phyloP scores from a whole-genome alignment of 2,113 vertebrate species.

The Otocyon megalotis region DNA sequence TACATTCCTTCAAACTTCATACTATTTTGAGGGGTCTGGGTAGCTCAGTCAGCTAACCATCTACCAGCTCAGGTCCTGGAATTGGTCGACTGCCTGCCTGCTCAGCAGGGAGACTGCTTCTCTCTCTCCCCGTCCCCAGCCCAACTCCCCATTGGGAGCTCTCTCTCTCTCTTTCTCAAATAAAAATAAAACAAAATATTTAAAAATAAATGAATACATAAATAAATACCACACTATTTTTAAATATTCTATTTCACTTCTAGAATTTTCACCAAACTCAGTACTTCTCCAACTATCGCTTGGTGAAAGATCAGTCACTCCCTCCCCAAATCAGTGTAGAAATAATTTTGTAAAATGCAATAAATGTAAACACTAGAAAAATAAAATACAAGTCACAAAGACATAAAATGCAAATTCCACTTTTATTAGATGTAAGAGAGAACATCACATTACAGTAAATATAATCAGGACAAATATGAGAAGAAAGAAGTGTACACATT shows the following conservation, averaged over 20 bases:
- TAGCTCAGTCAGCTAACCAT: background rate
- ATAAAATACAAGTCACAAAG: background rate
- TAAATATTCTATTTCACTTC: background rate
- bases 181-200: background rate
- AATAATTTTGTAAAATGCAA: background rate
- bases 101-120: background rate
- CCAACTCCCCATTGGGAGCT: background rate
- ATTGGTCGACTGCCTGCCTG: background rate
- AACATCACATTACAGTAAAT: background rate
- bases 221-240: background rate
- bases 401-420: background rate
- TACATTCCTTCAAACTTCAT: background rate
- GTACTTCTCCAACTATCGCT: background rate
- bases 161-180: background rate
- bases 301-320: background rate
- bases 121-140: background rate
- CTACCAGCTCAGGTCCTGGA: background rate
- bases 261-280: background rate
- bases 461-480: background rate
- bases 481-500: background rate
- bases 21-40: background rate
- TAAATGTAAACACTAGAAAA: background rate
- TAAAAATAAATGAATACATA: background rate
- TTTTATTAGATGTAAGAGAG: background rate
- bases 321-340: background rate